Evolutionary conservation across 2,888 invertebrate species (phyloP).

Genomic region (Cecidostiba fungosa): DNA sequence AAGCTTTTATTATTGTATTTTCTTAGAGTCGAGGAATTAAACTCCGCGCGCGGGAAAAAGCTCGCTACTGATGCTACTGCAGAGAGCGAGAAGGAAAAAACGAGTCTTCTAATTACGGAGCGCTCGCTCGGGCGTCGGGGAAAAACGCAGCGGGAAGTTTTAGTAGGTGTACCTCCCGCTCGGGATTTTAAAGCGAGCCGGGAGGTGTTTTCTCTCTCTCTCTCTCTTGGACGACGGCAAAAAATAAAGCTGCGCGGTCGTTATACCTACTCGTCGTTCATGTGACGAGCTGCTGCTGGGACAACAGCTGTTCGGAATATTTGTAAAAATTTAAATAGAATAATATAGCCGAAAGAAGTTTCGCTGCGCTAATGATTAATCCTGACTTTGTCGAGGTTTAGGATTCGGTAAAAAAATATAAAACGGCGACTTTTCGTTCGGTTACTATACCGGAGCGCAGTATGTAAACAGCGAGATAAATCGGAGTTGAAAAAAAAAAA

Average conservation of each 20-base stretch:
- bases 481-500: background rate
- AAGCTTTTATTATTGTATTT: constrained; percentile 18
- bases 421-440: constrained; percentile 13
- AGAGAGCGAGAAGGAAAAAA: constrained; percentile 2
- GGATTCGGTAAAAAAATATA: too few relatives aligned
- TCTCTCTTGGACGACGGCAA: background rate
- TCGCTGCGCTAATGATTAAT: background rate
- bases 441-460: constrained; percentile 10
- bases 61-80: background rate
- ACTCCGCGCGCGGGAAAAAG: background rate
- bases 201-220: constrained; percentile 27
- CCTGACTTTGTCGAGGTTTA: too few relatives aligned
- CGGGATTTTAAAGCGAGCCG: constrained; percentile 31
- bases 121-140: background rate
- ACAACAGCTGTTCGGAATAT: background rate
- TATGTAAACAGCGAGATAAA: constrained; percentile 39
- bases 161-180: constrained; percentile 5
- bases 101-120: constrained; percentile 24
- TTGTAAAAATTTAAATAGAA: background rate
- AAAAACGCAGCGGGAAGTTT: background rate
- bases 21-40: constrained; percentile 1
- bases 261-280: constrained; percentile 15
- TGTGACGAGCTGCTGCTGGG: background rate
- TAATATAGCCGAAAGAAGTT: background rate
- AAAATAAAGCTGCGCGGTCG: constrained; percentile 11